A percentile compares a stretch with the other conserved stretches of the same genome.
These are phyloP conservation scores for Volucella zonaria DNA, from an alignment of 2,888 invertebrate genomes.

Conservation along the genomic window DNA sequence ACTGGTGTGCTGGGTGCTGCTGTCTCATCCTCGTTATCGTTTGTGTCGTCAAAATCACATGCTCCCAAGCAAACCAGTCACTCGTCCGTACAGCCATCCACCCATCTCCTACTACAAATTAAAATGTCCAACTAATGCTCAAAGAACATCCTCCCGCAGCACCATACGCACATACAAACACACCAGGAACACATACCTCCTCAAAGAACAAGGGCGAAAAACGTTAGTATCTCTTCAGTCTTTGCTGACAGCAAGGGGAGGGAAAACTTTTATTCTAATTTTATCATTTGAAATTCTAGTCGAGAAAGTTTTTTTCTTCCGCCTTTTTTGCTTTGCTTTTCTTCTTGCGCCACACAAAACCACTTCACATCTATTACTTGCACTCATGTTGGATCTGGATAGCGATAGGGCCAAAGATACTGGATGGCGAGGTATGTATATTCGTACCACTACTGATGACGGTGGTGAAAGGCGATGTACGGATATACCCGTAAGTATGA, in stretches of 20 bases:
- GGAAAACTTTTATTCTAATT: slow-evolving; percentile 62
- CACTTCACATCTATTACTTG: slow-evolving; percentile 65
- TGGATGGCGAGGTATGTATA: neutral
- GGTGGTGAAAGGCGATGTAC: slow-evolving; percentile 4
- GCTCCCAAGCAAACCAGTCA: slow-evolving; percentile 2
- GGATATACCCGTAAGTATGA: too few species aligned
- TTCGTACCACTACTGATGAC: neutral
- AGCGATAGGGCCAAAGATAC: neutral
- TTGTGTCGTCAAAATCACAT: slow-evolving; percentile 1
- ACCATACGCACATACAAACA: neutral
- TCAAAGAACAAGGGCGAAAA: neutral
- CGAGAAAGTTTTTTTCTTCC: slow-evolving; percentile 54
- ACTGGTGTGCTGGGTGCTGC: slow-evolving; percentile 1
- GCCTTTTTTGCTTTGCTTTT: neutral
- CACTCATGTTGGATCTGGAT: neutral
- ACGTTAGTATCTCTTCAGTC: slow-evolving; percentile 8
- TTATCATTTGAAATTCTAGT: slow-evolving; percentile 69
- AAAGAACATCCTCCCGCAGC: neutral
- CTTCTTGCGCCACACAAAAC: slow-evolving; percentile 49
- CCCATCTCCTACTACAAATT: slow-evolving; percentile 21
- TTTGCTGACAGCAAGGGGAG: neutral
- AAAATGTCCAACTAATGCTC: slow-evolving; percentile 48
- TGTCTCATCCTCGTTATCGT: slow-evolving; percentile 1
- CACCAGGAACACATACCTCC: neutral
- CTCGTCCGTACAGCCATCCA: neutral